Evolutionary conservation across 53 echinoderm and acorn worm species (phyloP).

Genomic region (Echinometra lucunter): DNA sequence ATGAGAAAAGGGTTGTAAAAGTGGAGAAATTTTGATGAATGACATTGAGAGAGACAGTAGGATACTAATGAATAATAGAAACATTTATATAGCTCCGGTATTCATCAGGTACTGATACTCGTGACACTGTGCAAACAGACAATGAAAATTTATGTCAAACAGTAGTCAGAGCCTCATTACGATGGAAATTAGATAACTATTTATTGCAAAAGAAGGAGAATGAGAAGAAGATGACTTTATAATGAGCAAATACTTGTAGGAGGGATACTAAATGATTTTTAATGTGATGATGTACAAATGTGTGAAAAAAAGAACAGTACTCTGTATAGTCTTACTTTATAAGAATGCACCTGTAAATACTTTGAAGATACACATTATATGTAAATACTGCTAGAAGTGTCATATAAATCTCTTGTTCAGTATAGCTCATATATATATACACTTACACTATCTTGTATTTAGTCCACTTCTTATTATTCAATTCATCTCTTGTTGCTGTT

Average conservation of each 20-base stretch:
- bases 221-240: too few relatives aligned
- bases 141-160: not conserved
- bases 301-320: slow-evolving; percentile 29
- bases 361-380: not conserved
- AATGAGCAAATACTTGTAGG: not conserved
- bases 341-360: slow-evolving; percentile 5
- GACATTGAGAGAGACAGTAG: too few relatives aligned
- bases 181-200: not conserved
- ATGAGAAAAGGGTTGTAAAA: not conserved
- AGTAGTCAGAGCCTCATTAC: not conserved
- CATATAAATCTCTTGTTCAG: not conserved
- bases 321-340: not conserved
- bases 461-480: not conserved
- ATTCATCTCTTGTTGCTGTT: not conserved
- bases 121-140: too few relatives aligned
- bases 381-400: not conserved
- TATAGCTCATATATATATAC: not conserved
- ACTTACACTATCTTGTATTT: slow-evolving; percentile 41
- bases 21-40: not conserved
- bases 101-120: too few relatives aligned
- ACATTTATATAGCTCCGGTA: too few relatives aligned
- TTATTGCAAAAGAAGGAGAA: not conserved
- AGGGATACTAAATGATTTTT: not conserved
- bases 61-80: too few relatives aligned
- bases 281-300: not conserved